Base-by-base conservation (phyloP, 2,888 invertebrate genomes). In the Teleogryllus oceanicus region DNA sequence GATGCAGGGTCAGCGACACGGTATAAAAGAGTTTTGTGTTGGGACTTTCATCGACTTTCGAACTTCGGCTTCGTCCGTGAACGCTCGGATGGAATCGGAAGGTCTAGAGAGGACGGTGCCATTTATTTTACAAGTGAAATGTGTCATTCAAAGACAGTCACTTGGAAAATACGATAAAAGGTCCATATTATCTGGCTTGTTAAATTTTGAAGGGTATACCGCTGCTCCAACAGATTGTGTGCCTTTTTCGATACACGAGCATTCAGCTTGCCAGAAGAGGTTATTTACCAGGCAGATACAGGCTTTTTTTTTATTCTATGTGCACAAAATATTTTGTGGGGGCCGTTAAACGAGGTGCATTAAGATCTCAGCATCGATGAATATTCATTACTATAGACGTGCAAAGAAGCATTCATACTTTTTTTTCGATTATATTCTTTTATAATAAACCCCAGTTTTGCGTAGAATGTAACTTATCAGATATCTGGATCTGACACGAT, bases 11-110 rank as follows among this genome's bases (percentile, higher is more conserved):
- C 62, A 62, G 62, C 62, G 62, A 62, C 62, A 62, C 16, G 13
- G n/a, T n/a, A 62, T 18, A 62, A 62, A n/a, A 62, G 62, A 18
- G 13, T 62, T 62, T 13, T n/a, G 62, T 62, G 13, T 13, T 13
- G 62, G 62, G n/a, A 62, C 62, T 62, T 62, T 62, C 62, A 62
- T 62, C 62, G 62, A 62, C 62, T 62, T 62, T 62, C 62, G 62
- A 62, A 62, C 16, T 62, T 62, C 62, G 62, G 62, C 62, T 62
- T 2, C n/a, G 16, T 1, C n/a, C 62, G 62, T 5, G 16, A n/a
- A 13, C 62, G 62, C 62, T 62, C 62, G 62, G 62, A 13, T 62
- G 13, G 16, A n/a, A 62, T 62, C 62, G 62, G 62, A n/a, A n/a
- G 13, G n/a, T n/a, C 62, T n/a, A 62, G 62, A 62, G 62, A 62